These are phyloP conservation scores for Mesocricetus auratus DNA, from an alignment of 2,113 vertebrate genomes.

Conservation along the genomic window DNA sequence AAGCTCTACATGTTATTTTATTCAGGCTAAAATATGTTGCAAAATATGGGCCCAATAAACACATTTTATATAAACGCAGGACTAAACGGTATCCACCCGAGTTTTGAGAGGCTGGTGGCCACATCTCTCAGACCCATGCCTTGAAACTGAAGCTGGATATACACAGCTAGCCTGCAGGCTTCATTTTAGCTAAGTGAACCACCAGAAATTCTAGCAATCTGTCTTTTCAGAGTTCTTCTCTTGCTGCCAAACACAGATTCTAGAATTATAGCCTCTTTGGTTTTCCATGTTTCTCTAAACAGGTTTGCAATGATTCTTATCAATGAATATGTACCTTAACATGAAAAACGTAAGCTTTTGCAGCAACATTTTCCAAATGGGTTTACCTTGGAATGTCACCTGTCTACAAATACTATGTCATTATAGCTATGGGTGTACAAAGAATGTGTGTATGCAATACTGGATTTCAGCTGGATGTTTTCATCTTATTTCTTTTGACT, in stretches of 20 bases:
- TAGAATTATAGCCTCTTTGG: conserved; percentile 36
- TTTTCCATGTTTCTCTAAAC: conserved; percentile 65
- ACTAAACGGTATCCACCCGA: conserved; percentile 38
- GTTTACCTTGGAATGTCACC: conserved; percentile 49
- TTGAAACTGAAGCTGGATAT: conserved; percentile 51
- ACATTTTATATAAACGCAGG: conserved; percentile 50
- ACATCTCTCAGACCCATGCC: not conserved
- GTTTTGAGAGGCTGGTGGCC: conserved; percentile 9
- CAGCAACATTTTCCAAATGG: conserved; percentile 57
- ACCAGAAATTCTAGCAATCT: conserved; percentile 69
- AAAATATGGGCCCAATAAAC: conserved; percentile 21
- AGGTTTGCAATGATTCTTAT: conserved; percentile 58
- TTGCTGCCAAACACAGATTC: conserved; percentile 70
- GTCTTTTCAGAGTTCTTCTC: conserved; percentile 67
- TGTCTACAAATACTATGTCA: conserved; percentile 34
- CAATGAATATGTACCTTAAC: conserved; percentile 42
- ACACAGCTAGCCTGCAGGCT: conserved; percentile 30
- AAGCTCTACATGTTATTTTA: conserved; percentile 37
- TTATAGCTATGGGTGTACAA: conserved; percentile 2
- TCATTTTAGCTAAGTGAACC: conserved; percentile 72
- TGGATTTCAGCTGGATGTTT: conserved; percentile 10
- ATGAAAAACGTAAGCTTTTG: conserved; percentile 54
- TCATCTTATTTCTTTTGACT: conserved; percentile 29
- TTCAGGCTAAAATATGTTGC: conserved; percentile 34
- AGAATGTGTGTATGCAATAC: not conserved